Percentiles rank a stretch among this genome's conserved stretches.
Evolutionary conservation across 64 coral and sea anemone species (phyloP).

Genomic region (Platygyra sinensis): DNA sequence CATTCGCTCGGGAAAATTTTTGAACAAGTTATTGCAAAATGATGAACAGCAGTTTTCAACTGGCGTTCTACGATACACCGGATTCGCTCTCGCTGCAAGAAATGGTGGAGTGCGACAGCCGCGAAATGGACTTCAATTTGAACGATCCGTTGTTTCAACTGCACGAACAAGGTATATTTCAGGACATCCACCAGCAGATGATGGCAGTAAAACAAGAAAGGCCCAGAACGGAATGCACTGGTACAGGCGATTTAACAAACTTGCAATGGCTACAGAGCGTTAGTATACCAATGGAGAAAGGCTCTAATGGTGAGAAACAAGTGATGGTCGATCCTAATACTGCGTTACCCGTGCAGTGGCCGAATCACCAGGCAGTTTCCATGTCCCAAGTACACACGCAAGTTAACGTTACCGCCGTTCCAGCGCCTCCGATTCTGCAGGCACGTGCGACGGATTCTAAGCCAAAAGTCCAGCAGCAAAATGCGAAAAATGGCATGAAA

Average conservation of each 20-base stretch:
- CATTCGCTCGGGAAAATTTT: conserved; percentile 77
- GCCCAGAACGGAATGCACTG: conserved; percentile 47
- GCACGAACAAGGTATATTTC: conserved; percentile 68
- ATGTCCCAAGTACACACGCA: conserved; percentile 60
- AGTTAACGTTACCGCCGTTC: conserved; percentile 77
- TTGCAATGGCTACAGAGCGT: conserved; percentile 99
- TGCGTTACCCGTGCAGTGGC: conserved; percentile 99
- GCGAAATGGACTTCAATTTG: conserved; percentile 96
- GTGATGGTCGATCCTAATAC: conserved; percentile 99
- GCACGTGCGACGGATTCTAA: conserved; percentile 80
- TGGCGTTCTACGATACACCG: conserved; percentile 70
- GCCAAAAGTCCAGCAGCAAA: conserved; percentile 58
- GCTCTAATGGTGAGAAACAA: conserved; percentile 61
- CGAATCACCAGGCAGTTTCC: conserved; percentile 67
- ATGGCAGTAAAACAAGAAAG: conserved; percentile 75
- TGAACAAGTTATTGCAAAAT: conserved; percentile 40
- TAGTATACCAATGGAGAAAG: conserved; percentile 96
- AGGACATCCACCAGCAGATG: conserved; percentile 66
- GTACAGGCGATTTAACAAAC: conserved; percentile 89
- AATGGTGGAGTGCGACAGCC: conserved; percentile 94
- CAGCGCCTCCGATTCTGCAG: conserved; percentile 50
- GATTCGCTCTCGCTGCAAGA: conserved; percentile 91
- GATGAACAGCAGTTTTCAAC: conserved; percentile 82
- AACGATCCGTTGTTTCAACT: conserved; percentile 95
- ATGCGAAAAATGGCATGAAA: conserved; percentile 74